phyloP scores from a whole-genome alignment of 2,113 vertebrate species.

The Xiphophorus hellerii region DNA sequence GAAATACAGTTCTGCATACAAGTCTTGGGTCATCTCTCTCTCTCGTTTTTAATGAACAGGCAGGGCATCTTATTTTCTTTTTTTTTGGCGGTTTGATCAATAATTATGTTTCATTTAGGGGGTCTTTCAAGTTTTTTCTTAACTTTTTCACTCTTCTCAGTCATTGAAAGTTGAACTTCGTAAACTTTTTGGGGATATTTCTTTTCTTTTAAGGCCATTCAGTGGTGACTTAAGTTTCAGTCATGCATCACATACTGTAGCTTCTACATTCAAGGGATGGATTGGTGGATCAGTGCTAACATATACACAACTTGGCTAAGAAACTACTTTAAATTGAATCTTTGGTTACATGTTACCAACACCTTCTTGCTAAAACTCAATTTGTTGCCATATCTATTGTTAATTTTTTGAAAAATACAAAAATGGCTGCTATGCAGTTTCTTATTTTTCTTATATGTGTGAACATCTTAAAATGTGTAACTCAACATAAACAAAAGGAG shows the following conservation, averaged over 20 bases:
- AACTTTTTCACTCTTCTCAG: too few relatives aligned
- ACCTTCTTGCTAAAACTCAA: background rate
- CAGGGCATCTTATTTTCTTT: background rate
- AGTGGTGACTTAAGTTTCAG: background rate
- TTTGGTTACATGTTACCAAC: background rate
- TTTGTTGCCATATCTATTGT: background rate
- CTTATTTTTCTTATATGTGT: background rate
- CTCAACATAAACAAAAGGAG: background rate
- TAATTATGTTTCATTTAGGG: too few relatives aligned
- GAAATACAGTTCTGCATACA: slow-evolving; percentile 5
- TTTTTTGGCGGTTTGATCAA: background rate
- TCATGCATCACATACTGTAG: background rate
- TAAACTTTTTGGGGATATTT: too few relatives aligned
- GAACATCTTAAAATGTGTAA: too few relatives aligned
- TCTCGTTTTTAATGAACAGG: background rate
- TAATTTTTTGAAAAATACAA: background rate
- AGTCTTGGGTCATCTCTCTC: background rate
- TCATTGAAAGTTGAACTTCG: too few relatives aligned
- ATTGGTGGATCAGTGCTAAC: background rate
- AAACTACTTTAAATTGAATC: background rate
- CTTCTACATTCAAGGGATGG: background rate
- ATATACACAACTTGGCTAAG: background rate
- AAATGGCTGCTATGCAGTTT: background rate
- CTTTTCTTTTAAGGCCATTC: too few relatives aligned
- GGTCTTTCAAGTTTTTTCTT: background rate